These are phyloP conservation scores for Spinibarbus caldwelli DNA, from an alignment of 2,797 vertebrate species.

Conservation along the genomic window DNA sequence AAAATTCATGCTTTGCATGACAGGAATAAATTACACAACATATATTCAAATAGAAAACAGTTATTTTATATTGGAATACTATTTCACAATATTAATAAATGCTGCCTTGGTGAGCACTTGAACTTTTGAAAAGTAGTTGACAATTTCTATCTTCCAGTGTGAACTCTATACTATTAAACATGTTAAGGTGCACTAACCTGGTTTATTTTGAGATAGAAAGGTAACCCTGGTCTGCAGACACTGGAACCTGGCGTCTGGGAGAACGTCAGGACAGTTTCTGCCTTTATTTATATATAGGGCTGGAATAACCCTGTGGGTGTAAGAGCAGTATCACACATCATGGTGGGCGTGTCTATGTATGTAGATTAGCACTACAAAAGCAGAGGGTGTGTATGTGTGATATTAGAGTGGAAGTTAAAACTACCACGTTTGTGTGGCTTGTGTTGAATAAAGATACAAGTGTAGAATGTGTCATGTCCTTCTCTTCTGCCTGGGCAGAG, in stretches of 20 bases:
- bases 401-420: slow-evolving; percentile 24
- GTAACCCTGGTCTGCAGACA: neutral
- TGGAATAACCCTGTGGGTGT: slow-evolving; percentile 24
- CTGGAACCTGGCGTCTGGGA: slow-evolving; percentile 19
- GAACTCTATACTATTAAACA: neutral
- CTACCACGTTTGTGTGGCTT: slow-evolving; percentile 1
- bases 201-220: neutral
- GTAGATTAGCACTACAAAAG: slow-evolving; percentile 17
- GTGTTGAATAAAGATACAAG: slow-evolving; percentile 65
- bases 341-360: slow-evolving; percentile 30
- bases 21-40: neutral
- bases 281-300: slow-evolving; percentile 35
- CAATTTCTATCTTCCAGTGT: neutral
- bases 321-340: neutral
- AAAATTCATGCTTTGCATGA: neutral
- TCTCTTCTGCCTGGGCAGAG: slow-evolving; percentile 22
- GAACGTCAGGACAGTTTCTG: neutral
- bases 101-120: neutral
- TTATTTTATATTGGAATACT: neutral
- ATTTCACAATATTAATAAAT: neutral
- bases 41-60: neutral
- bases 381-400: slow-evolving; percentile 27
- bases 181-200: slow-evolving; percentile 22
- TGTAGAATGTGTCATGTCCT: slow-evolving; percentile 71
- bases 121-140: neutral